Evolutionary conservation across 2,797 vertebrate species (phyloP).

Genomic region (Galaxias olidus): DNA sequence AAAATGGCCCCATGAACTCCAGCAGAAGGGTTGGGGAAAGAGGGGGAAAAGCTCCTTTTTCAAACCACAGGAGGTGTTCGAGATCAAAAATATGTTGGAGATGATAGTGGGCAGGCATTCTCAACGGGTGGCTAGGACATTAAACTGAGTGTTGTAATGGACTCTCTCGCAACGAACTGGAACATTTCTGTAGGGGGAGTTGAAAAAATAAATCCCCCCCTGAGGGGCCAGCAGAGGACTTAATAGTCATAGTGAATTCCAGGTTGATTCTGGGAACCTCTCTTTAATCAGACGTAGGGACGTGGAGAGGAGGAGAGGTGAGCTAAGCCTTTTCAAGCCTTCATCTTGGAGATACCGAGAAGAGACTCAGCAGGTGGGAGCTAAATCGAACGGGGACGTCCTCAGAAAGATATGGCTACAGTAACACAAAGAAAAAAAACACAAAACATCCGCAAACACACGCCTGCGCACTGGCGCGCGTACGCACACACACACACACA

Average conservation of each 20-base stretch:
- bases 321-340: slow-evolving; percentile 1
- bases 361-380: slow-evolving; percentile 2
- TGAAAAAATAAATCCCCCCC: slow-evolving; percentile 54
- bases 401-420: slow-evolving; percentile 9
- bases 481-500: slow-evolving; percentile 11
- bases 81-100: slow-evolving; percentile 55
- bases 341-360: slow-evolving; percentile 17
- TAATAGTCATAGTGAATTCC: slow-evolving; percentile 54
- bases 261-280: slow-evolving; percentile 26
- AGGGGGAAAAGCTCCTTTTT: slow-evolving; percentile 32
- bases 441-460: slow-evolving; percentile 11
- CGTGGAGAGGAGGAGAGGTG: slow-evolving; percentile 2
- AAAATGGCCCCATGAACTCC: slow-evolving; percentile 21
- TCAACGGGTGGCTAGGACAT: slow-evolving; percentile 53
- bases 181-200: slow-evolving; percentile 49
- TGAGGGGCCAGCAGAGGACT: slow-evolving; percentile 56
- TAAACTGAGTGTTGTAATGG: slow-evolving; percentile 47
- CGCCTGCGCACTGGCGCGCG: slow-evolving; percentile 44
- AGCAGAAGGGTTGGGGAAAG: slow-evolving; percentile 10
- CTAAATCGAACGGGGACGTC: slow-evolving; percentile 32
- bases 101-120: slow-evolving; percentile 59
- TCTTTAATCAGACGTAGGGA: slow-evolving; percentile 26
- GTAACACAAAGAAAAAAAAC: slow-evolving; percentile 12
- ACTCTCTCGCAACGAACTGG: slow-evolving; percentile 26
- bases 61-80: slow-evolving; percentile 38